phyloP scores from a whole-genome alignment of 2,888 invertebrate genomes.

The Eilema griseolum region DNA sequence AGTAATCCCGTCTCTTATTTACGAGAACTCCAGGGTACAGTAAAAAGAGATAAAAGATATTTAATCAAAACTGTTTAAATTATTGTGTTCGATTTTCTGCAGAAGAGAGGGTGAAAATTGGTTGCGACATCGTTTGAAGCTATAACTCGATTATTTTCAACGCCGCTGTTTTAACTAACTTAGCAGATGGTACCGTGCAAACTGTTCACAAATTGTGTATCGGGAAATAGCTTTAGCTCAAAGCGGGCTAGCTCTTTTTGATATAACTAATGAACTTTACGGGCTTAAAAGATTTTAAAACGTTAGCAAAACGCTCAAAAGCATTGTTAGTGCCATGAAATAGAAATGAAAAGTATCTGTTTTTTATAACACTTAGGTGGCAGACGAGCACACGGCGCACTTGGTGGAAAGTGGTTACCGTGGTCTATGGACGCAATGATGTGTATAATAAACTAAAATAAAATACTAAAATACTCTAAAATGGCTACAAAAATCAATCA shows the following conservation, averaged over 20 bases:
- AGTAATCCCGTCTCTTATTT: constrained; percentile 38
- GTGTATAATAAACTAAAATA: no score
- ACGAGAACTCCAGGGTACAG: constrained; percentile 19
- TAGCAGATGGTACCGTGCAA: constrained; percentile 40
- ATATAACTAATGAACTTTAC: background rate
- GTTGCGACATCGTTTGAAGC: constrained; percentile 41
- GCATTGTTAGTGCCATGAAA: background rate
- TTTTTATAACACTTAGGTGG: no score
- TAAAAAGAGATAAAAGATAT: constrained; percentile 33
- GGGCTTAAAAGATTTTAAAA: background rate
- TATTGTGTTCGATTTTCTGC: constrained; percentile 49
- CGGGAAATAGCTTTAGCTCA: constrained; percentile 16
- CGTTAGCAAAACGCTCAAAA: background rate
- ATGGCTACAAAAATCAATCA: no score
- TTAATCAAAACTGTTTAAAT: constrained; percentile 54
- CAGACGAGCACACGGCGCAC: no score
- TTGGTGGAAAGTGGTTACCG: no score
- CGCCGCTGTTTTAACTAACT: constrained; percentile 41
- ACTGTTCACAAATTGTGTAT: constrained; percentile 40
- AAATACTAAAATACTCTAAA: no score
- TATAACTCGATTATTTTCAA: constrained; percentile 57
- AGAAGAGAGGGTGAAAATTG: constrained; percentile 44
- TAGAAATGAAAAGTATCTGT: no score
- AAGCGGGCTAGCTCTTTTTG: background rate
- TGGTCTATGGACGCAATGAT: no score